phyloP scores from a whole-genome alignment of 1,140 invertebrate species.

The Lerema accius region DNA sequence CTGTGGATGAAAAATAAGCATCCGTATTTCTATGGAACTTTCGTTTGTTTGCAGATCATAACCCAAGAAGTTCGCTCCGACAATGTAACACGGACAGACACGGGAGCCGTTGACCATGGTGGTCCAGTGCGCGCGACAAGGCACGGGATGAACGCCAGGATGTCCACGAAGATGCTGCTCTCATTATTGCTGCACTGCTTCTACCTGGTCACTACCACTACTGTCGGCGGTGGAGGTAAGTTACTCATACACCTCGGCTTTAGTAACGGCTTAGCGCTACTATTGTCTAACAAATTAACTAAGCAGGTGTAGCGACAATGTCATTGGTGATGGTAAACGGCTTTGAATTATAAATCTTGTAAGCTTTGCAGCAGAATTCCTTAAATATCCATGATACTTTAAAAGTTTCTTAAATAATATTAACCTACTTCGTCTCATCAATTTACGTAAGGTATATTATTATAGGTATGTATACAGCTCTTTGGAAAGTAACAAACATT shows the following conservation, averaged over 20 bases:
- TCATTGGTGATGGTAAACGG: too few relatives aligned
- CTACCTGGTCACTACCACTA: conserved; percentile 66
- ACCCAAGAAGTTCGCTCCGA: neutral
- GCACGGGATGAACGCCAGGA: conserved; percentile 44
- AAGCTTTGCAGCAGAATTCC: too few relatives aligned
- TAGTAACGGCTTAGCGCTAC: too few relatives aligned
- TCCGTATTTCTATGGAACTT: neutral
- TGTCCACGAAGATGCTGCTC: conserved; percentile 67
- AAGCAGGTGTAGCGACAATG: too few relatives aligned
- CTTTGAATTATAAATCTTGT: too few relatives aligned
- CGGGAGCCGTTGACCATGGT: conserved; percentile 21
- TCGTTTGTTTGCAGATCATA: conserved; percentile 2
- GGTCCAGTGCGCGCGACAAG: conserved; percentile 26
- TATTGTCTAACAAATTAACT: too few relatives aligned
- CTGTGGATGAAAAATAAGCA: too few relatives aligned
- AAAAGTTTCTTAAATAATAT: too few relatives aligned
- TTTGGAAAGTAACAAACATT: neutral
- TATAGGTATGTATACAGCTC: too few relatives aligned
- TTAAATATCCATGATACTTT: too few relatives aligned
- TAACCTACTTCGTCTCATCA: too few relatives aligned
- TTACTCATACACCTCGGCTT: conserved; percentile 13
- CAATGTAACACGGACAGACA: conserved; percentile 8
- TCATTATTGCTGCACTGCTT: conserved; percentile 70
- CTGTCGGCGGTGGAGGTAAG: conserved; percentile 64
- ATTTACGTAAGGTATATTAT: too few relatives aligned